Evolutionary conservation across 1,140 invertebrate species (phyloP).

Genomic region (Hycleus cichorii): DNA sequence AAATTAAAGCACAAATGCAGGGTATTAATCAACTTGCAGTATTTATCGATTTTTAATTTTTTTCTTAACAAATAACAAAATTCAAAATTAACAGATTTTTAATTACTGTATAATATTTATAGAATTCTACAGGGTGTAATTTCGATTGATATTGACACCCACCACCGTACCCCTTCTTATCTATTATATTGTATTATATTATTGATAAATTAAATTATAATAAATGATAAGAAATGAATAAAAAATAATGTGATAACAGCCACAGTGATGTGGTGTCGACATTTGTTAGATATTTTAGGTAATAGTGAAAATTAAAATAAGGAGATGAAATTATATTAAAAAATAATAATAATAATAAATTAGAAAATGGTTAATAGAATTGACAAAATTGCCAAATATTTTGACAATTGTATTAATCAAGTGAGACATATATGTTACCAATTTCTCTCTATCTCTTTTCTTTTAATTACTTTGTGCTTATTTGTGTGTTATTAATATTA

Average conservation of each 20-base stretch:
- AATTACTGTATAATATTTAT: no score
- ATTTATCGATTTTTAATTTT: no score
- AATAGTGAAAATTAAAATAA: background rate
- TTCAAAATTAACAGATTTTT: no score
- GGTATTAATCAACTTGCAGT: conserved; percentile 35
- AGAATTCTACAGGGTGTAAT: no score
- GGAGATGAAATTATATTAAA: no score
- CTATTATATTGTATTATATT: no score
- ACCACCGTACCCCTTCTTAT: no score
- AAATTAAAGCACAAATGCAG: conserved; percentile 18
- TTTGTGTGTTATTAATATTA: conserved; percentile 1
- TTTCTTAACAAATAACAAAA: no score
- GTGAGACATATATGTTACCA: conserved; percentile 35
- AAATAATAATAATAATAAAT: background rate
- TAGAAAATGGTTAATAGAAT: background rate
- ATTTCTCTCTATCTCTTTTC: conserved; percentile 16
- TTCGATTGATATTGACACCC: no score
- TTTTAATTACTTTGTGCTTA: background rate
- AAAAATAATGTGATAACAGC: conserved; percentile 29
- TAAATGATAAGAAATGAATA: no score
- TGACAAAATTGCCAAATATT: conserved; percentile 6
- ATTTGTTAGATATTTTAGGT: conserved; percentile 22
- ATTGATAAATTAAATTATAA: no score
- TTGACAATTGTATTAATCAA: conserved; percentile 3
- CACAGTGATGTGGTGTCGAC: conserved; percentile 10